Base-by-base conservation (phyloP, 2,797 vertebrate species). In the Ptychobarbus kaznakovi region DNA sequence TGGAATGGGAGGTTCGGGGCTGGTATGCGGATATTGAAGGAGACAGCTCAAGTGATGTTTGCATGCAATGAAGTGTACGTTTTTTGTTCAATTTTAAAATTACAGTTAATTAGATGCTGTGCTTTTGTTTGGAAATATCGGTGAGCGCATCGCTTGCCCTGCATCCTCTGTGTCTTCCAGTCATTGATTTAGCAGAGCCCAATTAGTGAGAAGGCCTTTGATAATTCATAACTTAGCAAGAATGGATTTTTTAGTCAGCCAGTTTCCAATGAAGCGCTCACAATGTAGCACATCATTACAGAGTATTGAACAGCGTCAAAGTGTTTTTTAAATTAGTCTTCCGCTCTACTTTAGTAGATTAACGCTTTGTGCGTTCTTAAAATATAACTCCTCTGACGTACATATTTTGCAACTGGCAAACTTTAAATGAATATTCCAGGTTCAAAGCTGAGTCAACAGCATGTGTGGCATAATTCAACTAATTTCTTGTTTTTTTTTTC, bases 101-200 rank as follows among this genome's bases (percentile, higher is more conserved):
- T 75, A 68, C 61, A 66, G 83, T 70, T 81, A 77, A 85, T 83
- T 81, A 90, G 86, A 84, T 83, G 35, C 81, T 85, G 28, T 49
- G 9, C 82, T 80, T 53, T 74, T 84, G 85, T 88, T 84, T 65
- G 82, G 65, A 63, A 87, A 78, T 87, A 90, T 87, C 28, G 70
- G 75, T 56, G 84, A 82, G 89, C 75, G 81, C 75, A 87, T 83
- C 81, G 74, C 85, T 82, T 84, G 72, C 72, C 61, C 56, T 63
- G 66, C 74, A 81, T 81, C 89, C 80, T 89, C 82, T 86, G 80
- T 81, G 86, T 83, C 58, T 82, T 85, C 40, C 84, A 82, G 58
- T 79, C 87, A 90, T 89, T 88, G 88, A 90, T 89, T 88, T 81
- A 86, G 69, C 87, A 88, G 84, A 83, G 79, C 66, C 88, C 87